Base-by-base conservation (phyloP, 1,140 invertebrate species). In the Hyles euphorbiae region DNA sequence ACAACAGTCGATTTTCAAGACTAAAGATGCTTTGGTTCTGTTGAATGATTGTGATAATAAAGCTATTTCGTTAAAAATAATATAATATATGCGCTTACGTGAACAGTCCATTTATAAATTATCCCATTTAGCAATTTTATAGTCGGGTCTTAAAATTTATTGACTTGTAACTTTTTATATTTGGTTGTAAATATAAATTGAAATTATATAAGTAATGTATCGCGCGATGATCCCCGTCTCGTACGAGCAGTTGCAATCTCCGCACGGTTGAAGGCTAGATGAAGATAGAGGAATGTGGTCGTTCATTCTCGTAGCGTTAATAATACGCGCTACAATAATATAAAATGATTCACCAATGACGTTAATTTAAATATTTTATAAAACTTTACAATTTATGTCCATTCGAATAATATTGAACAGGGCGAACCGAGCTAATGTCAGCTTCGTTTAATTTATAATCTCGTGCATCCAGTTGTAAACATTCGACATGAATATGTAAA, bases 11-110 rank as follows among this genome's bases (percentile, higher is more conserved):
- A 68, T 61, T 66, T 67, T 66, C 53, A 60, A 64, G 57, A 66
- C 64, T 64, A 67, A 62, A 59, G 65, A 67, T 59, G 60, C 65
- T 33, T 68, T 57, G 63, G 56, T 62, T 58, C 36, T 8, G 8
- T 40, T 8, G 36, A 40, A 40, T 40, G 36, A 5, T 40, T 40
- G 5, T 40, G 36, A 5, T 8, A 5, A 40, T 40, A 40, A 8
- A 40, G 5, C 5, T 8, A 8, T 40, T 40, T 40, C 8, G 22
- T 22, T 2, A 22, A 5, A 40, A 40, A 5, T 40, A 40, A 40
- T 5, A 40, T 5, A 40, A 5, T 40, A 8, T 40, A 40, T 40
- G 36, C 36, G 36, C 5, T 40, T 40, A 40, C 8, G 4, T 40
- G 36, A 40, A 40, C 36, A 40, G 4, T 40, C 8, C 8, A 40